Evolutionary conservation across 2,113 vertebrate genomes (phyloP), one percentile per base, ranked within the genome.

Genomic region (Climacteris rufus): DNA sequence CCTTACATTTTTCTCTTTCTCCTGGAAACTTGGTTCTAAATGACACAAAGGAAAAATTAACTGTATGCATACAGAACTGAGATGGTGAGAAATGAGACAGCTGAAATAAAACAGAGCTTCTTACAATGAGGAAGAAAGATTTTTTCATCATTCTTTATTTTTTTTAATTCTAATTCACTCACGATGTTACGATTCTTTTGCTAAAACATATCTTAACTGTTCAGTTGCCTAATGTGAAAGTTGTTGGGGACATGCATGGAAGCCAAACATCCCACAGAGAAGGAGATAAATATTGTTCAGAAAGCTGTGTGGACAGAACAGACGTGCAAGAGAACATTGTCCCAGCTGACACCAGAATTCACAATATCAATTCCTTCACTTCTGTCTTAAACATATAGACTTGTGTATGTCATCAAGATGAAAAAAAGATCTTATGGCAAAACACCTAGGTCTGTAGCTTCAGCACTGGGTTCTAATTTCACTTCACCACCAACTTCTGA

Each of bases 1-100:
- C 79, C 69, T 82, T 49, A 49, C 13, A 52, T 74, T 65, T 93
- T 83, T 94, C 68, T 89, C 20, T 89, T 94, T 96, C 66, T 85
- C 23, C 61, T 93, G 84, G 84, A 94, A 96, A 93, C 47, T 75
- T 84, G 35, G 28, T 83, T 91, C 57, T 72, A 91, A 91, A 85
- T 71, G 71, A 54, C 53, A 82, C 61, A 80, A 70, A 95, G 19
- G 30, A 77, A 91, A 94, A 74, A 91, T 86, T 91, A 87, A 94
- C 72, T 24, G 6, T 65, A 64, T 71, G 23, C 2, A 0, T 54
- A 87, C 30, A 72, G 59, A 68, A 65, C 15, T 40, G 47, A 78
- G 28, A 28, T 31, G 33, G 45, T 23, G 17, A 71, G 61, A 53
- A 84, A 76, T 69, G n/a, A 89, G 8, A 60, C 9, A 59, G 21